phyloP scores from a whole-genome alignment of 2,797 vertebrate genomes.

The Labroides dimidiatus region DNA sequence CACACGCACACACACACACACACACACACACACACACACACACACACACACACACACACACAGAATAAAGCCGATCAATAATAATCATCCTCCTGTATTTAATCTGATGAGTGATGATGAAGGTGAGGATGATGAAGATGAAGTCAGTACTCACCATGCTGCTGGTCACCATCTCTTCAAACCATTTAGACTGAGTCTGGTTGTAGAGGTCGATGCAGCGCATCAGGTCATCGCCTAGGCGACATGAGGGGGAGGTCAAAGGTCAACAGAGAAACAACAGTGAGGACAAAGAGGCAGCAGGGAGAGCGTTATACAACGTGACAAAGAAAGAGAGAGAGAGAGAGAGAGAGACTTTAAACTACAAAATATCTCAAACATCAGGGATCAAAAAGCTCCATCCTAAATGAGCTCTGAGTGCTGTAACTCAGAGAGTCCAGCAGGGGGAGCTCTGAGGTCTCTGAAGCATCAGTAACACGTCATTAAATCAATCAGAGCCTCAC shows the following conservation, averaged over 20 bases:
- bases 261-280: not conserved
- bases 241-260: slow-evolving; percentile 1
- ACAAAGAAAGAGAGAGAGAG: no score
- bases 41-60: not conserved
- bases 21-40: not conserved
- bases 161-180: slow-evolving; percentile 99
- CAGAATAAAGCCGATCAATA: not conserved
- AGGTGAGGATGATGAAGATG: not conserved
- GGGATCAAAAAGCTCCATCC: no score
- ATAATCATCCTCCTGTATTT: no score
- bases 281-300: no score
- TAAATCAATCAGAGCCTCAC: no score
- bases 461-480: no score
- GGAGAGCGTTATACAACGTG: no score
- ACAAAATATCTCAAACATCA: no score
- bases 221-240: slow-evolving; percentile 95
- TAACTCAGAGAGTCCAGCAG: slow-evolving; percentile 54
- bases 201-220: slow-evolving; percentile 98
- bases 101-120: not conserved
- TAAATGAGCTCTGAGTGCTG: no score
- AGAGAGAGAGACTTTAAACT: no score
- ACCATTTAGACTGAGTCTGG: slow-evolving; percentile 98
- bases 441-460: slow-evolving; percentile 39
- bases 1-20: not conserved
- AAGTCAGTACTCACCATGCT: slow-evolving; percentile 86